Conservation (phyloP, 2,113 vertebrate species). For the Rhineura floridana region DNA sequence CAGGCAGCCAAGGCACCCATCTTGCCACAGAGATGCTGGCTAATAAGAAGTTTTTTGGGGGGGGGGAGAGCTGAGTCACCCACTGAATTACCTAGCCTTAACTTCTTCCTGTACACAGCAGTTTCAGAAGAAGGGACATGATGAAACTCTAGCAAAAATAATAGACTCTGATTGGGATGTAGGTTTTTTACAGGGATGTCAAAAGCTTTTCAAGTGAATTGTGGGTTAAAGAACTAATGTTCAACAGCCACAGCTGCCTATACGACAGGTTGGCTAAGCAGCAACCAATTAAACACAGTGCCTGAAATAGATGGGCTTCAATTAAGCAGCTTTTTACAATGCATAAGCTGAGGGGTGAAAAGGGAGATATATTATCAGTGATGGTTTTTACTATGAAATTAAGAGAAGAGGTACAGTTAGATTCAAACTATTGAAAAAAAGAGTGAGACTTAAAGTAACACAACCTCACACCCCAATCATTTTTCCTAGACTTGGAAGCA, state of each 20-base stretch:
- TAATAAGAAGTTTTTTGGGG: background rate
- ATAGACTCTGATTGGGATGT: constrained; percentile 3
- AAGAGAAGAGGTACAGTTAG: background rate
- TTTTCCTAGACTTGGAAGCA: background rate
- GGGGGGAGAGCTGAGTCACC: background rate
- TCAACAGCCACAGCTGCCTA: background rate
- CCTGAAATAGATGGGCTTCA: constrained; percentile 8
- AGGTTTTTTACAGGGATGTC: background rate
- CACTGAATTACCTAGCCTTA: background rate
- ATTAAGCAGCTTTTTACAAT: constrained; percentile 9
- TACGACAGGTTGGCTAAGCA: background rate
- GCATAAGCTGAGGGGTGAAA: fast-evolving
- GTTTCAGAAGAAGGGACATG: fast-evolving
- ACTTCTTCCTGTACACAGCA: background rate
- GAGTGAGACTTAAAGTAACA: background rate
- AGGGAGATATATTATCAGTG: background rate
- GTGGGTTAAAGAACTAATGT: constrained; percentile 12
- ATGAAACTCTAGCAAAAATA: background rate
- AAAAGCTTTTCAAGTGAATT: background rate
- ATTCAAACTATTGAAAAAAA: background rate
- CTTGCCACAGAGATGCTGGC: background rate
- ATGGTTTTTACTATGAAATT: constrained; percentile 19
- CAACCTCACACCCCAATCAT: too few relatives aligned
- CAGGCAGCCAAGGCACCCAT: background rate
- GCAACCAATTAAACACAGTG: constrained; percentile 1